These are phyloP conservation scores for Marronus borbonicus DNA, from an alignment of 2,888 invertebrate genomes.

Conservation along the genomic window DNA sequence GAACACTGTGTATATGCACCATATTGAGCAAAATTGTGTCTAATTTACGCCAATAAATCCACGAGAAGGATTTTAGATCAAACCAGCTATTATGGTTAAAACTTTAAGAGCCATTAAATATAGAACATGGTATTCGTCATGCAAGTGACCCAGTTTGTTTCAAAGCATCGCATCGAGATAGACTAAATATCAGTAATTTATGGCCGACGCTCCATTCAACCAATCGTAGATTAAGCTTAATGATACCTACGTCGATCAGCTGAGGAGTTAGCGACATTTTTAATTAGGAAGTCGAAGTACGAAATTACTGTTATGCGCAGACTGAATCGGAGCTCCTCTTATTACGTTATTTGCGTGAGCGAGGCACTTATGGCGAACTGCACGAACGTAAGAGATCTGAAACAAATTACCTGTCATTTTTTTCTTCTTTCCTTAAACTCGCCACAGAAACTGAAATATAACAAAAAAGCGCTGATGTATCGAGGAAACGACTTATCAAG, in stretches of 20 bases:
- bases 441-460: not conserved
- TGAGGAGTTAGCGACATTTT: not conserved
- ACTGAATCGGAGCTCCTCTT: not conserved
- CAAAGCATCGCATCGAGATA: not conserved
- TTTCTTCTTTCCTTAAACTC: not conserved
- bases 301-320: not conserved
- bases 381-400: constrained; percentile 4
- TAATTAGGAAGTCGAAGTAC: not conserved
- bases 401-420: constrained; percentile 1
- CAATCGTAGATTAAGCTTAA: not conserved
- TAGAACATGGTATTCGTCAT: not conserved
- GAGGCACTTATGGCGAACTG: not conserved
- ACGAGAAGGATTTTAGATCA: not conserved
- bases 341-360: constrained; percentile 1
- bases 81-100: not conserved
- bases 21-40: no score
- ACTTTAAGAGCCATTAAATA: not conserved
- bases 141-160: constrained; percentile 2
- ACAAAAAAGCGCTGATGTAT: no score
- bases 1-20: no score
- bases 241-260: not conserved
- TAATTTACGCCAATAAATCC: no score
- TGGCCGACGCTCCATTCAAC: not conserved
- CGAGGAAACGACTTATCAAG: no score
- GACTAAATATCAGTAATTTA: constrained; percentile 3